Conservation (phyloP, 2,113 vertebrate genomes). For the Mirza zaza region DNA sequence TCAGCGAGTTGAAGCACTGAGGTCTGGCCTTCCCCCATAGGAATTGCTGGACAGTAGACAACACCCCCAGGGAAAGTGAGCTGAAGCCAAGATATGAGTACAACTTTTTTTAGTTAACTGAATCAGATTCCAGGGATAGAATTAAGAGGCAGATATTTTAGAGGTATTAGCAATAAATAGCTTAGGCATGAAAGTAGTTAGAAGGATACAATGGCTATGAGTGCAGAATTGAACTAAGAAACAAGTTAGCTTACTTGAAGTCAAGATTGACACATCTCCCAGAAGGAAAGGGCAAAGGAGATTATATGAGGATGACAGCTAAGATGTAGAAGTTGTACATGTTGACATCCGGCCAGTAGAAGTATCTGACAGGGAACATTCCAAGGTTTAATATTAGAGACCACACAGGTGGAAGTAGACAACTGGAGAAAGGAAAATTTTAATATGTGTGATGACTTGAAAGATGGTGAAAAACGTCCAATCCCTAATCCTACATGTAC, state of each 20-base stretch:
- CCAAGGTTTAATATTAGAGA: not conserved
- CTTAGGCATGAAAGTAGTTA: not conserved
- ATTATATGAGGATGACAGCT: not conserved
- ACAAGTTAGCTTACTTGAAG: not conserved
- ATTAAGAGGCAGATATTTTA: not conserved
- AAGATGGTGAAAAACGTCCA: slow-evolving; percentile 87
- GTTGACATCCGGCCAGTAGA: not conserved
- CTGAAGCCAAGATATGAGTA: no score
- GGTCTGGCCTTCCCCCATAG: no score
- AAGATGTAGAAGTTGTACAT: not conserved
- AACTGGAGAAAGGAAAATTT: slow-evolving; percentile 92
- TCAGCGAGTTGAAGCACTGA: no score
- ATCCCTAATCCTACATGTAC: slow-evolving; percentile 91
- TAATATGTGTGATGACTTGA: slow-evolving; percentile 93
- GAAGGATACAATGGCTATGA: not conserved
- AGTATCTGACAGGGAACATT: not conserved
- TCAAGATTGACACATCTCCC: not conserved
- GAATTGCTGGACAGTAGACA: no score
- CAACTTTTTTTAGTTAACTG: no score
- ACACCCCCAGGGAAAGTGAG: no score
- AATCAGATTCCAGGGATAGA: no score
- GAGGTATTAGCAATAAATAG: not conserved
- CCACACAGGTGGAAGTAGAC: no score
- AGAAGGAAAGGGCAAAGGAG: not conserved
- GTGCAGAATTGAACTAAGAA: not conserved